These are phyloP conservation scores for Clarias batrachus DNA, from an alignment of 2,113 vertebrate species.

Conservation along the genomic window DNA sequence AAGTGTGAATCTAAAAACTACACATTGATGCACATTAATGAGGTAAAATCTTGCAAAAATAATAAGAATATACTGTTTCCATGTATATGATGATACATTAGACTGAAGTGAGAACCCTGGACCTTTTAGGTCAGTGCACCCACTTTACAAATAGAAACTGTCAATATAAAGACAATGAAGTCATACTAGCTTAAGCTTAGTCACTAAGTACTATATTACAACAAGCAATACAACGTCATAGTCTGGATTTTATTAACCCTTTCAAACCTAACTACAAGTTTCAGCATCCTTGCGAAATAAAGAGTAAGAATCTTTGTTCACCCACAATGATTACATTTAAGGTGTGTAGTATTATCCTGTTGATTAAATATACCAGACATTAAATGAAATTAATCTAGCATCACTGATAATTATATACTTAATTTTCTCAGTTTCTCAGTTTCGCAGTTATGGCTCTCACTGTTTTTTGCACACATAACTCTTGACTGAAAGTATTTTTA, in stretches of 20 bases:
- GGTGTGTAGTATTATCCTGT: constrained; percentile 22
- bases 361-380: constrained; percentile 46
- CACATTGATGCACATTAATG: too few species aligned
- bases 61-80: too few species aligned
- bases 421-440: not conserved
- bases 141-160: not conserved
- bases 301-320: constrained; percentile 7
- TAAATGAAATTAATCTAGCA: constrained; percentile 42
- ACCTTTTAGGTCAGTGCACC: not conserved
- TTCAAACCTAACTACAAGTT: not conserved
- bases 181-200: not conserved
- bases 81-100: not conserved
- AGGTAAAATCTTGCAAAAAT: too few species aligned
- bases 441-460: constrained; percentile 16
- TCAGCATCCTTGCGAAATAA: not conserved
- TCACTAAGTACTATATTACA: not conserved
- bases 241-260: not conserved
- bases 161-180: not conserved
- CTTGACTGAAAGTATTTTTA: constrained; percentile 4
- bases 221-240: not conserved
- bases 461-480: constrained; percentile 7
- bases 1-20: too few species aligned
- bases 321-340: constrained; percentile 13
- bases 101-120: not conserved
- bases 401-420: constrained; percentile 28